Evolutionary conservation across 2,113 vertebrate species (phyloP).

Genomic region (Notothenia rossii): DNA sequence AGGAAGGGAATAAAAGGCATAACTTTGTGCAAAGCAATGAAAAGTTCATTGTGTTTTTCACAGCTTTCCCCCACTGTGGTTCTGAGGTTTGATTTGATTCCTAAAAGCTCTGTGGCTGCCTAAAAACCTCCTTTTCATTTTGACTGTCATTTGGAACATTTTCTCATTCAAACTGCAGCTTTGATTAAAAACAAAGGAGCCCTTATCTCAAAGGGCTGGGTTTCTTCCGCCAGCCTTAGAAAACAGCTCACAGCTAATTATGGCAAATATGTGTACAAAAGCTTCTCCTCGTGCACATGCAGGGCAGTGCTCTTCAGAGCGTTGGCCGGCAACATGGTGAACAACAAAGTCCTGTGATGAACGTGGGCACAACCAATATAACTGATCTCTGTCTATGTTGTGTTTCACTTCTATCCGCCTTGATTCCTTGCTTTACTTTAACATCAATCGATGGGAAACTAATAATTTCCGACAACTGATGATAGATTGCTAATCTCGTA

Average conservation of each 20-base stretch:
- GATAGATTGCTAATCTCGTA: constrained; percentile 76
- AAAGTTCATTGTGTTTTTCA: constrained; percentile 42
- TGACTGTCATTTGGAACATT: constrained; percentile 77
- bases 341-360: constrained; percentile 62
- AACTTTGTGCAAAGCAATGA: constrained; percentile 43
- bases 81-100: constrained; percentile 72
- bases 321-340: constrained; percentile 44
- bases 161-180: constrained; percentile 75
- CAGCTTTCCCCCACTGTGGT: constrained; percentile 34
- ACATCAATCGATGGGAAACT: constrained; percentile 68
- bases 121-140: constrained; percentile 67
- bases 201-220: constrained; percentile 82
- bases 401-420: constrained; percentile 17
- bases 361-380: constrained; percentile 48
- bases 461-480: constrained; percentile 70
- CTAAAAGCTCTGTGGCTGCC: constrained; percentile 49
- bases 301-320: constrained; percentile 70
- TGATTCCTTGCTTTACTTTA: constrained; percentile 50
- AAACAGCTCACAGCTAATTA: constrained; percentile 74
- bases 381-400: constrained; percentile 35
- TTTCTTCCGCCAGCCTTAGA: constrained; percentile 75
- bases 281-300: constrained; percentile 62
- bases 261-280: constrained; percentile 77
- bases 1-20: not conserved
- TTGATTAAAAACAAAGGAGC: constrained; percentile 81